Conservation (phyloP, 92 coral and sea anemone species). For the Umimayanthus chanpuru region DNA sequence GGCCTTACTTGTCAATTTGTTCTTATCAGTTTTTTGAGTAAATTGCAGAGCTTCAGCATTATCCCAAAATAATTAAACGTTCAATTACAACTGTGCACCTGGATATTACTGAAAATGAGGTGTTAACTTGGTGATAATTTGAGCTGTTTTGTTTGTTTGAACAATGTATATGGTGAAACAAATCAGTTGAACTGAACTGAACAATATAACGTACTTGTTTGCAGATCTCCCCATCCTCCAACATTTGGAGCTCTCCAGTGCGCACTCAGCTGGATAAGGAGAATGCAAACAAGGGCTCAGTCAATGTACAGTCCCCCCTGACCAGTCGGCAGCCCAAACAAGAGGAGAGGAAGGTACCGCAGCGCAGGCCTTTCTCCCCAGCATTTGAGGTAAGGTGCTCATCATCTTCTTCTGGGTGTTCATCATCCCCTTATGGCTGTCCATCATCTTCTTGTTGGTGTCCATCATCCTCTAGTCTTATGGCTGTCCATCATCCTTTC, state of each 20-base stretch:
- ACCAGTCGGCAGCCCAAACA: conserved; percentile 37
- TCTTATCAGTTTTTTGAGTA: too few species aligned
- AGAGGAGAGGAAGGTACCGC: conserved; percentile 42
- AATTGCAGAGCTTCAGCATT: too few species aligned
- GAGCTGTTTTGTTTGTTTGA: too few species aligned
- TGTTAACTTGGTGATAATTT: too few species aligned
- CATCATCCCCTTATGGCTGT: too few species aligned
- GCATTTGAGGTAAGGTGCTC: conserved; percentile 83
- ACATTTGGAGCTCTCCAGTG: conserved; percentile 94
- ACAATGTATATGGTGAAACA: too few species aligned
- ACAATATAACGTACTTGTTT: not conserved
- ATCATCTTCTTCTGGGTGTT: not conserved
- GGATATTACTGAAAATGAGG: not conserved
- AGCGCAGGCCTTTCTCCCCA: conserved; percentile 84
- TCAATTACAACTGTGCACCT: not conserved
- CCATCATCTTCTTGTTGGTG: too few species aligned
- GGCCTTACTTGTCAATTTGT: too few species aligned
- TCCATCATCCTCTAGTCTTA: too few species aligned
- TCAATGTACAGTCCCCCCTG: conserved; percentile 47
- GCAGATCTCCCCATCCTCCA: conserved; percentile 87
- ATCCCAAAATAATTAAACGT: too few species aligned
- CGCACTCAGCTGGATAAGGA: conserved; percentile 56
- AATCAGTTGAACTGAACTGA: too few species aligned
- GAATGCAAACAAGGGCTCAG: conserved; percentile 55
- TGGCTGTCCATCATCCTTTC: too few species aligned